Base-by-base conservation (phyloP, 2,797 vertebrate genomes). In the Sebastes alutus region DNA sequence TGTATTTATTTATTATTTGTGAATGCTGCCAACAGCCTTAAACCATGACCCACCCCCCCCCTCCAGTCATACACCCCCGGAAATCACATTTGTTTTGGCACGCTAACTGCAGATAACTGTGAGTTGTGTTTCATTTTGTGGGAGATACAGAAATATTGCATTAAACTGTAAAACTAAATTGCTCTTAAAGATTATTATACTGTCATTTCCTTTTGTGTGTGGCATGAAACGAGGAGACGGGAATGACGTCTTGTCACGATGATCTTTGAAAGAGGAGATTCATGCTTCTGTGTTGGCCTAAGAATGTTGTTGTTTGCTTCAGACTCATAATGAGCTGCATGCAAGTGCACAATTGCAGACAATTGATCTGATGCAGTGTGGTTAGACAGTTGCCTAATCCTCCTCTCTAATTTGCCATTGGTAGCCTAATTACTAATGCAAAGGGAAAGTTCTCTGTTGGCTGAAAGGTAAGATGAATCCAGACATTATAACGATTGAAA, bases 281-380 rank as follows among this genome's bases (percentile, higher is more conserved):
- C 6, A 32, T 35, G 67, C 20, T 14, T 78, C 64, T 18, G 49
- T 7, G 20, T 38, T 56, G 8, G 58, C 46, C 23, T 62, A 20
- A 46, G 16, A 80, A 67, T 77, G 22, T 14, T 65, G 82, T 83
- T 85, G 80, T 87, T 90, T 90, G 79, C 52, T 58, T 75, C 63
- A 61, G 38, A 68, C 16, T 71, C 18, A 75, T 77, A 78, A 84
- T 81, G 67, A 78, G 70, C 22, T 38, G 52, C 46, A 80, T 84
- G 83, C 79, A 83, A 27, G 12, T 20, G 56, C 68, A 82, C 56
- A 77, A 69, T 52, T 60, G 30, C 52, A 77, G 42, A 58, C 58
- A 76, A 64, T 18, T 69, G 72, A 83, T 80, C 30, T 58, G 46
- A n/a, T 14, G 67, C 52, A 30, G 67, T 46, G 22, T 32, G 72